These are phyloP conservation scores for Seira sanloemensis DNA, from an alignment of 2,888 invertebrate species.

Conservation along the genomic window DNA sequence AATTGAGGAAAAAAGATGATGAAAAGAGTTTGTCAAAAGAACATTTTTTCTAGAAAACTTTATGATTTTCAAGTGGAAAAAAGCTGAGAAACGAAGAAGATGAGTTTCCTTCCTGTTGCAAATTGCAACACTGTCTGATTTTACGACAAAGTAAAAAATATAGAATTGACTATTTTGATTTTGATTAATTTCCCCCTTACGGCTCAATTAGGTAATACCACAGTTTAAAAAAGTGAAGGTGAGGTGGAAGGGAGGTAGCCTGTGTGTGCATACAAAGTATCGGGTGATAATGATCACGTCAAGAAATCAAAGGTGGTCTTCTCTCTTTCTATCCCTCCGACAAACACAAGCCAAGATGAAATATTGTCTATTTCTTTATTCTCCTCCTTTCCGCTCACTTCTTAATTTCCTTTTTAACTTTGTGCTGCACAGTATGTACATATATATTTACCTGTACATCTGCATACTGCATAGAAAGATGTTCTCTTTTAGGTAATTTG, in stretches of 20 bases:
- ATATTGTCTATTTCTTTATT: conserved; percentile 32
- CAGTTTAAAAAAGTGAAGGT: conserved; percentile 39
- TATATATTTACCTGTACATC: neutral
- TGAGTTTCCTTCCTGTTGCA: too few species aligned
- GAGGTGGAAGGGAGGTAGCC: conserved; percentile 10
- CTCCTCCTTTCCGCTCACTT: conserved; percentile 45
- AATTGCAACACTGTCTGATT: too few species aligned
- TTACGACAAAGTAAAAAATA: too few species aligned
- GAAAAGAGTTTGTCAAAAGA: too few species aligned
- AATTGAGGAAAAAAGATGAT: too few species aligned
- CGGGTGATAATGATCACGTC: conserved; percentile 45
- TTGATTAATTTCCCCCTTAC: too few species aligned
- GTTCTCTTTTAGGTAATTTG: conserved; percentile 39
- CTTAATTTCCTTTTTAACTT: conserved; percentile 40
- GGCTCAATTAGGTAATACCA: too few species aligned
- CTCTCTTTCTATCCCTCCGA: too few species aligned
- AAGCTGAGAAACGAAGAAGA: too few species aligned
- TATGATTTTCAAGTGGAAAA: too few species aligned
- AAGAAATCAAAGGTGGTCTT: conserved; percentile 70
- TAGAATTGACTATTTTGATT: too few species aligned
- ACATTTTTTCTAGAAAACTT: too few species aligned
- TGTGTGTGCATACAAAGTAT: neutral
- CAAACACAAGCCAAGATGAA: conserved; percentile 26
- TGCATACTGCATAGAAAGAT: conserved; percentile 1
- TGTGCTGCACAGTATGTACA: neutral